These are phyloP conservation scores for Amphimedon queenslandica DNA, from an alignment of 37 sponge, comb jelly and placozoan species.

Conservation along the genomic window DNA sequence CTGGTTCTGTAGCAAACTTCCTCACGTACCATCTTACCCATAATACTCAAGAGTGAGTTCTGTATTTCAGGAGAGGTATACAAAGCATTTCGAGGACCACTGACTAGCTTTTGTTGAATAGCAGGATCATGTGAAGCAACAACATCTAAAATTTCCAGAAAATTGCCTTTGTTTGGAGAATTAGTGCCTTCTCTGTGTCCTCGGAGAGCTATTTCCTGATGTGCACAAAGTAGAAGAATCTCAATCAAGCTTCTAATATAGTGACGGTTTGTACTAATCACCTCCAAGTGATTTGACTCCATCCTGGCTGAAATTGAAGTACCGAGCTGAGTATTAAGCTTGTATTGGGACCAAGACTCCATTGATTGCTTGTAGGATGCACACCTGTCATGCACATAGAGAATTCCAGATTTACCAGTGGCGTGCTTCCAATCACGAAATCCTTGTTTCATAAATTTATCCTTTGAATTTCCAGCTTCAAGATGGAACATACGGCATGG, in stretches of 20 bases:
- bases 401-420: no score
- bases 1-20: no score
- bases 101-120: no score
- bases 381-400: background rate
- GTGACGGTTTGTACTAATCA: background rate
- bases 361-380: background rate
- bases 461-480: conserved; percentile 1
- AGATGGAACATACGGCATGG: conserved; percentile 13
- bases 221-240: background rate
- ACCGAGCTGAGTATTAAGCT: background rate
- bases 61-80: no score
- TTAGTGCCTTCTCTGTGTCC: background rate
- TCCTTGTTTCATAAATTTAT: conserved; percentile 8
- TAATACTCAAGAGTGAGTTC: no score
- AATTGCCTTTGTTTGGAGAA: background rate
- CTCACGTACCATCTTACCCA: no score
- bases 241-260: background rate
- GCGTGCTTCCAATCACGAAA: conserved; percentile 45
- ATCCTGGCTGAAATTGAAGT: background rate
- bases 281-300: background rate
- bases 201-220: background rate
- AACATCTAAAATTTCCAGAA: no score
- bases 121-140: no score
- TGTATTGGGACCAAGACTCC: conserved; percentile 2
- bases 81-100: no score